Percentiles rank a stretch among this genome's conserved stretches.
phyloP scores from a whole-genome alignment of 2,888 invertebrate genomes.

The Bombyx huttoni region DNA sequence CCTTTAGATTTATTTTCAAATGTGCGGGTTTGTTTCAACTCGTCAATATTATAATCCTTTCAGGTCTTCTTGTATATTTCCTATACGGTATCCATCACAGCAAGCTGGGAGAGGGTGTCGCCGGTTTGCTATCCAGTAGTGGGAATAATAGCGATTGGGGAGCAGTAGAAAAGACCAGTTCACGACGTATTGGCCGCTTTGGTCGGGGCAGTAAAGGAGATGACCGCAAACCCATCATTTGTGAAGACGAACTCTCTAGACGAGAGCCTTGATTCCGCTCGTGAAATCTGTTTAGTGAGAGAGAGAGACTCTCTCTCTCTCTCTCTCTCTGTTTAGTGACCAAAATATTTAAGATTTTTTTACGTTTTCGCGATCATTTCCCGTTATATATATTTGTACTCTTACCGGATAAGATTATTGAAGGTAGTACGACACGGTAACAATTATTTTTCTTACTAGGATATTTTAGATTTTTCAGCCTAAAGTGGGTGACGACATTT shows the following conservation, averaged over 20 bases:
- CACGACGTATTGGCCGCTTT: constrained; percentile 48
- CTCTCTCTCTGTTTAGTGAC: too few relatives aligned
- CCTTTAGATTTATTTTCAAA: not conserved
- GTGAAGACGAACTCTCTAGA: constrained; percentile 54
- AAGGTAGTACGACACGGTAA: too few relatives aligned
- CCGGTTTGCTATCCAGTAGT: constrained; percentile 52
- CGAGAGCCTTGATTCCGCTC: constrained; percentile 51
- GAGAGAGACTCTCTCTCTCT: too few relatives aligned
- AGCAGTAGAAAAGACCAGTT: constrained; percentile 58
- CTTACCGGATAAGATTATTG: too few relatives aligned
- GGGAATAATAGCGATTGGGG: constrained; percentile 55
- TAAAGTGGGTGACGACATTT: too few relatives aligned
- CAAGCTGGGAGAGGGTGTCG: constrained; percentile 78
- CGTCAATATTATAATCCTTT: constrained; percentile 12
- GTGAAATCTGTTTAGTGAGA: not conserved
- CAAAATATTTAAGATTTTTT: too few relatives aligned
- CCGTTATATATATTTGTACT: too few relatives aligned
- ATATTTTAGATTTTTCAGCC: too few relatives aligned
- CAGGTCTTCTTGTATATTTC: constrained; percentile 87
- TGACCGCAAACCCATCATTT: constrained; percentile 59
- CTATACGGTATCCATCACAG: constrained; percentile 89
- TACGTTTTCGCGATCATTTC: too few relatives aligned
- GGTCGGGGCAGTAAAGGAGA: constrained; percentile 49
- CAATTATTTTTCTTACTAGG: too few relatives aligned
- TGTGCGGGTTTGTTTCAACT: not conserved